phyloP scores from a whole-genome alignment of 2,888 invertebrate species.

The Smittia aterrima region DNA sequence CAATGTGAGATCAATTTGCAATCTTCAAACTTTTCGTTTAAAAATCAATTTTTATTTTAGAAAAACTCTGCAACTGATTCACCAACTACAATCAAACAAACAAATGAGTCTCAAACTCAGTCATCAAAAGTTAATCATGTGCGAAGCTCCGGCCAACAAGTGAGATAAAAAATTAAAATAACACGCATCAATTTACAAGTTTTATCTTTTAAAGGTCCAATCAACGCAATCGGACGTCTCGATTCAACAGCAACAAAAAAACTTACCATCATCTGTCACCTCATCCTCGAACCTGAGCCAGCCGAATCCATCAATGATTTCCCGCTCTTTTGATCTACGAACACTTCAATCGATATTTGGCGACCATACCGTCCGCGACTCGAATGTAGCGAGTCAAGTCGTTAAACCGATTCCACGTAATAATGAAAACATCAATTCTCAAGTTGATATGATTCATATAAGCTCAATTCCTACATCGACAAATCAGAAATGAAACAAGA shows the following conservation, averaged over 20 bases:
- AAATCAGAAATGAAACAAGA: too few species aligned
- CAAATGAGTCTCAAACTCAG: background rate
- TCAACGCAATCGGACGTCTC: too few species aligned
- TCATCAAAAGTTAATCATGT: background rate
- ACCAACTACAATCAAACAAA: background rate
- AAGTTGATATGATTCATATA: background rate
- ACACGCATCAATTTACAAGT: too few species aligned
- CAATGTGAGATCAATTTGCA: background rate
- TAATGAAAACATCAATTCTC: background rate
- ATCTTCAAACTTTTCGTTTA: background rate
- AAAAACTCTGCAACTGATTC: background rate
- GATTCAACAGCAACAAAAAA: background rate
- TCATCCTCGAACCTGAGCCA: background rate
- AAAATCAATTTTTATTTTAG: background rate
- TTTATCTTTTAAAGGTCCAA: too few species aligned
- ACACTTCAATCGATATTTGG: background rate
- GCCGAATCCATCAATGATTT: background rate
- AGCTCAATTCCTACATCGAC: background rate
- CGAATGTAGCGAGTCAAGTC: background rate
- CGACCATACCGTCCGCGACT: background rate
- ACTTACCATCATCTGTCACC: background rate
- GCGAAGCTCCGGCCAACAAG: too few species aligned
- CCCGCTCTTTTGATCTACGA: background rate
- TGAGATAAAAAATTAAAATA: too few species aligned
- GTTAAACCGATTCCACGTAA: background rate